Evolutionary conservation across 2,888 invertebrate genomes (phyloP).

Genomic region (Noctuana brunneofusca): DNA sequence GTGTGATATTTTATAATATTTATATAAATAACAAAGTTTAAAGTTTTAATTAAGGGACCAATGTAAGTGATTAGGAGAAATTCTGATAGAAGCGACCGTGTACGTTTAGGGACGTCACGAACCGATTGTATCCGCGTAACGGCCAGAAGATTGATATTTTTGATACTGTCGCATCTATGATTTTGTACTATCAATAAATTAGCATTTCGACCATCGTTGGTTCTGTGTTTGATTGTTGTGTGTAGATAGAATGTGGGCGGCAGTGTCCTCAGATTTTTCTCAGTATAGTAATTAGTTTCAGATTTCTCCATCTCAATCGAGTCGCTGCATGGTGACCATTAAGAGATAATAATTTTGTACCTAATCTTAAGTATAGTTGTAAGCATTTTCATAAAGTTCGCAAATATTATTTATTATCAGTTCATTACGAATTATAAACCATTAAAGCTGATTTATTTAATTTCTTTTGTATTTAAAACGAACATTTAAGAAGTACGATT

Average conservation of each 20-base stretch:
- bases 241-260: slow-evolving; percentile 60
- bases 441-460: slow-evolving; percentile 81
- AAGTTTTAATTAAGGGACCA: slow-evolving; percentile 82
- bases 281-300: slow-evolving; percentile 56
- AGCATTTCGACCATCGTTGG: slow-evolving; percentile 63
- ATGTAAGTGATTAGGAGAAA: slow-evolving; percentile 81
- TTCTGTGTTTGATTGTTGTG: slow-evolving; percentile 71
- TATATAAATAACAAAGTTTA: slow-evolving; percentile 81
- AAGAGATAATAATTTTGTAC: slow-evolving; percentile 79
- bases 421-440: slow-evolving; percentile 80
- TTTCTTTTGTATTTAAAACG: slow-evolving; percentile 80
- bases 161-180: slow-evolving; percentile 64
- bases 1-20: slow-evolving; percentile 83
- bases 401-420: slow-evolving; percentile 83
- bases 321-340: slow-evolving; percentile 75
- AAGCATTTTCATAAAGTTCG: slow-evolving; percentile 79
- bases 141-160: slow-evolving; percentile 57
- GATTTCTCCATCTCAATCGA: slow-evolving; percentile 69
- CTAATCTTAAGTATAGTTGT: slow-evolving; percentile 78
- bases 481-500: slow-evolving; percentile 72
- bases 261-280: slow-evolving; percentile 45
- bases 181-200: slow-evolving; percentile 72
- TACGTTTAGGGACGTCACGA: slow-evolving; percentile 67
- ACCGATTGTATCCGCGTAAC: slow-evolving; percentile 68
- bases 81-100: slow-evolving; percentile 70